Conservation (phyloP, 2,888 invertebrate genomes). For the Parthenolecanium corni region DNA sequence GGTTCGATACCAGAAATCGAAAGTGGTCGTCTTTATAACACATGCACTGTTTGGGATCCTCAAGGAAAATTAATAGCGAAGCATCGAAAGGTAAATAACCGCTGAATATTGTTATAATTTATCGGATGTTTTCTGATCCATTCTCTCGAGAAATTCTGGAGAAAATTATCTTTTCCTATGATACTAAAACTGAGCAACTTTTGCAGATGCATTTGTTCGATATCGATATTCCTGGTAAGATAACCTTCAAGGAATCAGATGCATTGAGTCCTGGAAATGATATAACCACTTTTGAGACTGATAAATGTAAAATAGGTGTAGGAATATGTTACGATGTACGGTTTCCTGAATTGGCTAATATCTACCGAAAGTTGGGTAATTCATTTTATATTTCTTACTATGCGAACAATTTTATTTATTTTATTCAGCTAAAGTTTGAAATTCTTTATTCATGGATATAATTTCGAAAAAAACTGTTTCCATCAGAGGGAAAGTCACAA, state of each 20-base stretch:
- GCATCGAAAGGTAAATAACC: conserved; percentile 62
- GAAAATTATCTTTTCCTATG: background rate
- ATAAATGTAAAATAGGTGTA: conserved; percentile 65
- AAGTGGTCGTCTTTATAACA: conserved; percentile 62
- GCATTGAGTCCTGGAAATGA: conserved; percentile 62
- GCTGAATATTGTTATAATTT: no score
- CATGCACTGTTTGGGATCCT: conserved; percentile 74
- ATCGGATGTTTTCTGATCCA: no score
- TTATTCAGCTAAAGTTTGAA: background rate
- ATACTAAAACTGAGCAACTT: background rate
- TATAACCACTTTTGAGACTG: conserved; percentile 59
- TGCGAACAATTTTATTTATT: no score
- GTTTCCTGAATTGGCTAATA: conserved; percentile 74
- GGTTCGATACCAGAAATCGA: conserved; percentile 80
- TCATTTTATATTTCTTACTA: background rate
- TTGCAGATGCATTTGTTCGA: conserved; percentile 84
- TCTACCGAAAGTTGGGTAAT: conserved; percentile 35
- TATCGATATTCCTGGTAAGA: conserved; percentile 83
- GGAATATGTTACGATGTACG: conserved; percentile 93
- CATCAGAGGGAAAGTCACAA: background rate
- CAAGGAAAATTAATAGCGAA: conserved; percentile 64
- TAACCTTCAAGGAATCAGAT: conserved; percentile 87
- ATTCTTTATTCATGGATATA: background rate
- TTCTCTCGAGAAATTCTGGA: no score
- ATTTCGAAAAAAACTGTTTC: background rate